phyloP scores from a whole-genome alignment of 2,113 vertebrate genomes.

The Alethe diademata region DNA sequence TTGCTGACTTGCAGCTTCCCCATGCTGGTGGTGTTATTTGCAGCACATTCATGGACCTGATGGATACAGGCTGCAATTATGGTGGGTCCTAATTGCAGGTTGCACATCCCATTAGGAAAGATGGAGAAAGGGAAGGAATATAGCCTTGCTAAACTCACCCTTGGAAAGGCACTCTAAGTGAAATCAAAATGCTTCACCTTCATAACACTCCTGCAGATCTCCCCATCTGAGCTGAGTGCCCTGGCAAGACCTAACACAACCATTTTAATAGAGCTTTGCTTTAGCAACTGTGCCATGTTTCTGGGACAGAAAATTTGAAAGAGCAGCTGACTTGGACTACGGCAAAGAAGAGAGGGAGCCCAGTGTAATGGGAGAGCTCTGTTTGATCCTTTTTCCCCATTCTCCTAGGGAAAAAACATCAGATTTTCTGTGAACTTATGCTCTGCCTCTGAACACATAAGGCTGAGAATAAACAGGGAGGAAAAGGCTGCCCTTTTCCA shows the following conservation, averaged over 20 bases:
- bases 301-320: background rate
- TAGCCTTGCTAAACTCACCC: background rate
- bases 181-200: background rate
- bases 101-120: background rate
- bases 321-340: background rate
- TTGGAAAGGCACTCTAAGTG: background rate
- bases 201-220: accelerated
- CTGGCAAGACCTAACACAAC: background rate
- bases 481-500: background rate
- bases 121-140: background rate
- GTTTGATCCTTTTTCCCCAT: background rate
- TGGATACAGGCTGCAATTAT: background rate
- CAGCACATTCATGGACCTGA: background rate
- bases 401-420: background rate
- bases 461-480: background rate
- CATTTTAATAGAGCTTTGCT: background rate
- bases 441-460: background rate
- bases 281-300: background rate
- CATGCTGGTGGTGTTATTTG: background rate
- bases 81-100: background rate
- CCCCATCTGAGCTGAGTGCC: background rate
- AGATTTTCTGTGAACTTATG: background rate
- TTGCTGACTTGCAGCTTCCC: background rate
- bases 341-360: background rate
- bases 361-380: background rate